Base-by-base conservation (phyloP, 2,797 vertebrate species). In the Falco naumanni region DNA sequence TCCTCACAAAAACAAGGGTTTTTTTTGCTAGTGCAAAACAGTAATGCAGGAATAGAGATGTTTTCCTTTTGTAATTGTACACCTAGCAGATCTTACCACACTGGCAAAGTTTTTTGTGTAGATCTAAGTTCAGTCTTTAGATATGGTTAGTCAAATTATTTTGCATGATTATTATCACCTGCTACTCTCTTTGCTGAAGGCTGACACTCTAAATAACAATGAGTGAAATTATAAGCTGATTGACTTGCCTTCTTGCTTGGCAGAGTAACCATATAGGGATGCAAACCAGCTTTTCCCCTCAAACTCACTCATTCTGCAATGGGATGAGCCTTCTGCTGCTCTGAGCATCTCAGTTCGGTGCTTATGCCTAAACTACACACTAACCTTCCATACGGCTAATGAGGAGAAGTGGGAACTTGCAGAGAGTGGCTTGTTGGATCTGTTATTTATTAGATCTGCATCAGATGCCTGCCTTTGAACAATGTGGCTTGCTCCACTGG, bases 61-160 rank as follows among this genome's bases (percentile, higher is more conserved):
- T 19, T 33, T 53, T 19, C 16, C 41, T 68, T 41, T 76, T 72
- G 54, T 31, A 87, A 77, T 34, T 66, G 41, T 29, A 70, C 9
- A 12, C 25, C 47, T 54, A 76, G 33, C 31, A 81, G 59, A 86
- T 59, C 34, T 75, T 77, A 63, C 19, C 72, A 69, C 8, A 71
- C 16, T 19, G 13, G 28, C 59, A 68, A 89, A 68, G 57, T 50
- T 83, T 75, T 39, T 66, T n/a, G 48, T n/a, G 29, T 43, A 91
- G 50, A 85, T 80, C 29, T 66, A 80, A 75, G 45, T 66, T 89
- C 59, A 85, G 47, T 63, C 34, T 94, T 92, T 48, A 90, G 86
- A 80, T 43, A 71, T 7, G n/a, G 63, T 85, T 84, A 82, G 75
- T 56, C 51, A 91, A 95, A 89, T 91, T 84, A 92, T 94, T 89